A percentile compares a stretch with the other conserved stretches of the same genome.
phyloP scores from a whole-genome alignment of 2,113 vertebrate species.

The Orycteropus afer region DNA sequence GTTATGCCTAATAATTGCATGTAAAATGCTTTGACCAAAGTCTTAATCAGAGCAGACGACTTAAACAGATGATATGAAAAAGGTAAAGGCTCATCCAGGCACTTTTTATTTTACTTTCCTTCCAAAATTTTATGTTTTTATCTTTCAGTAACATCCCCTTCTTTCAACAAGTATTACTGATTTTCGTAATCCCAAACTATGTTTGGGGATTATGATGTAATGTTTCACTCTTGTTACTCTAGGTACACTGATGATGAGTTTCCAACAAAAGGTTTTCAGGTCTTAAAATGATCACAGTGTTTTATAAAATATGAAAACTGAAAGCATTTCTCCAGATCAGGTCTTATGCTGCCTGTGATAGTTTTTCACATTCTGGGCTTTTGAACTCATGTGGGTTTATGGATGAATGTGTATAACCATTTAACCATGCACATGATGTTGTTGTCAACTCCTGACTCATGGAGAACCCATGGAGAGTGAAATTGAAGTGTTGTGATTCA shows the following conservation, averaged over 20 bases:
- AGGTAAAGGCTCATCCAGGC: conserved; percentile 50
- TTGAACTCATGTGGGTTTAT: not conserved
- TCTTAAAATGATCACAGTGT: not conserved
- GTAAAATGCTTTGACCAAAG: conserved; percentile 62
- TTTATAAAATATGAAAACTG: not conserved
- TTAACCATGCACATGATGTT: not conserved
- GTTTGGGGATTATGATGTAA: conserved; percentile 53
- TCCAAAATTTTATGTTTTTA: conserved; percentile 49
- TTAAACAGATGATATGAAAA: conserved; percentile 72
- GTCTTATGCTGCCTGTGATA: not conserved
- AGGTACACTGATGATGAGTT: not conserved
- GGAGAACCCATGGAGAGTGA: not conserved
- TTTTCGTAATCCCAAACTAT: conserved; percentile 39
- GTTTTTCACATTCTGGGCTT: not conserved
- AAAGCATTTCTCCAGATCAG: not conserved
- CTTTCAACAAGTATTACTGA: not conserved
- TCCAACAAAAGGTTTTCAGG: conserved; percentile 40
- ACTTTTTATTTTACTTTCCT: conserved; percentile 61
- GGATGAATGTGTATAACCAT: not conserved
- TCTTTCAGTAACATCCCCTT: not conserved
- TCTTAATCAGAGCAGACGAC: conserved; percentile 66
- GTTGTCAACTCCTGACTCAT: not conserved
- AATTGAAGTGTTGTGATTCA: not conserved
- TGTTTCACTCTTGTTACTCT: conserved; percentile 5
- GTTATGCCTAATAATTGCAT: conserved; percentile 67